Evolutionary conservation across 2,113 vertebrate species (phyloP).

Genomic region (Tautogolabrus adspersus): DNA sequence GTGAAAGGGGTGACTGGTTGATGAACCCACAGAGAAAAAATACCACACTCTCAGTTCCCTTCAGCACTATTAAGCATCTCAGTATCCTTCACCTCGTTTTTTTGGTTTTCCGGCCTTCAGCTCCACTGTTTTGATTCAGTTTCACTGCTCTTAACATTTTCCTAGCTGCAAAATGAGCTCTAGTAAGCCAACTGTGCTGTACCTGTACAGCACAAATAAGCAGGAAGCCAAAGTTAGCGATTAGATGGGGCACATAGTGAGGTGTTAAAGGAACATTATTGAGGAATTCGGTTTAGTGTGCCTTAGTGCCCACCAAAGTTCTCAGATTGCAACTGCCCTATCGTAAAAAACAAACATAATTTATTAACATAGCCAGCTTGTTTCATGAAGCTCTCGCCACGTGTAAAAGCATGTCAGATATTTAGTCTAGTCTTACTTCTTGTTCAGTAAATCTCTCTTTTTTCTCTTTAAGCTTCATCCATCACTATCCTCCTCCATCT

Average conservation of each 20-base stretch:
- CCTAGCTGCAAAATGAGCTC: background rate
- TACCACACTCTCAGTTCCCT: slow-evolving; percentile 14
- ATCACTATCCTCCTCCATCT: too few relatives aligned
- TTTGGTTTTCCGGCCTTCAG: slow-evolving; percentile 27
- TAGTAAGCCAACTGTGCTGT: background rate
- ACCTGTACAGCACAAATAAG: background rate
- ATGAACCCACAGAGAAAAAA: slow-evolving; percentile 35
- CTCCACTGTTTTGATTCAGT: slow-evolving; percentile 24
- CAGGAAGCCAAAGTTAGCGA: background rate
- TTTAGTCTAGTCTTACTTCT: too few relatives aligned
- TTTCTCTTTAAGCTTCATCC: too few relatives aligned
- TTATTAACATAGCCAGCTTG: too few relatives aligned
- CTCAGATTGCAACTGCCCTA: too few relatives aligned
- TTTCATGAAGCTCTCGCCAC: too few relatives aligned
- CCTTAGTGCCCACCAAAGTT: too few relatives aligned
- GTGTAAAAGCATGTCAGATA: too few relatives aligned
- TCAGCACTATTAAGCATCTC: background rate
- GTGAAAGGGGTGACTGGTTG: slow-evolving; percentile 6
- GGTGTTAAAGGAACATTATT: too few relatives aligned
- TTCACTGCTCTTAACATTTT: slow-evolving; percentile 17
- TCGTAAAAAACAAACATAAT: too few relatives aligned
- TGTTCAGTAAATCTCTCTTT: too few relatives aligned
- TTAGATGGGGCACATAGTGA: background rate
- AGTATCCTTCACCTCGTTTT: slow-evolving; percentile 12
- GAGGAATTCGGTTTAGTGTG: too few relatives aligned